Evolutionary conservation across 2,888 invertebrate species (phyloP).

Genomic region (Caenorhabditis sp.): DNA sequence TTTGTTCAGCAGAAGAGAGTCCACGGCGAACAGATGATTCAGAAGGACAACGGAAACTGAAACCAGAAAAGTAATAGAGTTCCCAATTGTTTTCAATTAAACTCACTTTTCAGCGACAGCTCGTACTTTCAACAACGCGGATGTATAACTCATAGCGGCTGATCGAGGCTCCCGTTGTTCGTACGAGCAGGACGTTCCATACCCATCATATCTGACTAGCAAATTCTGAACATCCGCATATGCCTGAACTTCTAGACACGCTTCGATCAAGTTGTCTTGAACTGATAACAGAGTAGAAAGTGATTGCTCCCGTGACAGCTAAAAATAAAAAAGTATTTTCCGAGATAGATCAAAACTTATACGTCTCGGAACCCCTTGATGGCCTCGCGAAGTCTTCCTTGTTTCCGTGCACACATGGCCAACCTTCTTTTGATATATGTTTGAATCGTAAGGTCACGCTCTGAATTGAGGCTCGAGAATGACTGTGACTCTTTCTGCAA

Average conservation of each 20-base stretch:
- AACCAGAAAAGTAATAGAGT: not conserved
- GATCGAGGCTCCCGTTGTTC: slow-evolving; percentile 96
- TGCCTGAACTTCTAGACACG: slow-evolving; percentile 94
- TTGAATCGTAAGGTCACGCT: slow-evolving; percentile 93
- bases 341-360: not conserved
- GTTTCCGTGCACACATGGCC: slow-evolving; percentile 97
- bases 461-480: slow-evolving; percentile 83
- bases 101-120: slow-evolving; percentile 83
- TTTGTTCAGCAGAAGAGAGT: slow-evolving; percentile 91
- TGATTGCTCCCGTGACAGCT: slow-evolving; percentile 95
- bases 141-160: slow-evolving; percentile 95
- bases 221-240: slow-evolving; percentile 97
- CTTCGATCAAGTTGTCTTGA: slow-evolving; percentile 97
- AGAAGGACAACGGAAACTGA: slow-evolving; percentile 73
- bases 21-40: slow-evolving; percentile 85
- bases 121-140: slow-evolving; percentile 92
- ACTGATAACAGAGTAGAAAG: slow-evolving; percentile 94
- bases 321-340: slow-evolving; percentile 74
- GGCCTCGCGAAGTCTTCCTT: slow-evolving; percentile 95
- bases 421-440: slow-evolving; percentile 95
- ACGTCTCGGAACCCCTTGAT: slow-evolving; percentile 95
- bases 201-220: slow-evolving; percentile 91
- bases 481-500: not conserved
- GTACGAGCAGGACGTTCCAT: slow-evolving; percentile 62
- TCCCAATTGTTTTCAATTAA: not conserved